A percentile compares a stretch with the other conserved stretches of the same genome.
Evolutionary conservation across 2,888 invertebrate species (phyloP).

Genomic region (Phyto melanocephala): DNA sequence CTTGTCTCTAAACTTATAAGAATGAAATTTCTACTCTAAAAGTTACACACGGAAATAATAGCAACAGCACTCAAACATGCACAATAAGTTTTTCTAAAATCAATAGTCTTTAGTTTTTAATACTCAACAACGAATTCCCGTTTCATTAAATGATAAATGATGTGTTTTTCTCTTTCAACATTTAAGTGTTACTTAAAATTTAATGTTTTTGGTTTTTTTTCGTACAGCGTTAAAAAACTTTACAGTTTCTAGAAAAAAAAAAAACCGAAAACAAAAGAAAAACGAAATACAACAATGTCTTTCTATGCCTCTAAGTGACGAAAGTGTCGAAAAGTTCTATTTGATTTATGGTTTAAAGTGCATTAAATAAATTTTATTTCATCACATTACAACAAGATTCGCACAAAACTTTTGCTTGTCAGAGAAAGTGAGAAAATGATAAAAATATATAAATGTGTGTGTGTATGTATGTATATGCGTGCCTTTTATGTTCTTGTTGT

Average conservation of each 20-base stretch:
- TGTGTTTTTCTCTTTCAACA: conserved; percentile 1
- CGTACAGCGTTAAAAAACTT: not conserved
- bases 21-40: not conserved
- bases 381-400: conserved; percentile 23
- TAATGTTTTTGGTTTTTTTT: conserved; percentile 17
- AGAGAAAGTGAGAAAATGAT: conserved; percentile 27
- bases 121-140: not conserved
- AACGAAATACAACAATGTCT: not conserved
- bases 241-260: not conserved
- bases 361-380: conserved; percentile 57
- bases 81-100: conserved; percentile 3
- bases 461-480: not conserved
- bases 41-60: not conserved
- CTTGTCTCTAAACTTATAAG: not conserved
- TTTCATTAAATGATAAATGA: conserved; percentile 53
- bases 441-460: not conserved
- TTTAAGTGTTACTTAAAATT: conserved; percentile 46
- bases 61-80: not conserved
- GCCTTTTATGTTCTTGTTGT: not conserved
- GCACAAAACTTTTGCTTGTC: conserved; percentile 34
- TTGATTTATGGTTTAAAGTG: conserved; percentile 62
- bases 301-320: conserved; percentile 53
- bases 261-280: not conserved
- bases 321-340: conserved; percentile 59
- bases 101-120: conserved; percentile 21